Conservation (phyloP, 2,797 vertebrate species). For the Myotis findleyi region DNA sequence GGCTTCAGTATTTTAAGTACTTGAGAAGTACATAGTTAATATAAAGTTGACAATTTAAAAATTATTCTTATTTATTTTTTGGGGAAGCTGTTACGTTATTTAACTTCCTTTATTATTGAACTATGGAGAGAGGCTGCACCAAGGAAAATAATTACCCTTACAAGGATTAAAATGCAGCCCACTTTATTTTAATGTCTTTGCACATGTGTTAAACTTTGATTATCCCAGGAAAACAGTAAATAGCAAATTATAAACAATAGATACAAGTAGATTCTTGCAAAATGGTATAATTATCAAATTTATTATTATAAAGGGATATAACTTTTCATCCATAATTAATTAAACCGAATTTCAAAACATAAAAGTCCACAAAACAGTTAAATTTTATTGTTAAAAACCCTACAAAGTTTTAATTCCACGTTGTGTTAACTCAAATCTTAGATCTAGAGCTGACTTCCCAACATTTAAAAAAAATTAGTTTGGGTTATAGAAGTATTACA, state of each 20-base stretch:
- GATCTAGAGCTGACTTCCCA: slow-evolving; percentile 46
- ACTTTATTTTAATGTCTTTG: slow-evolving; percentile 17
- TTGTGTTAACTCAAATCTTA: slow-evolving; percentile 16
- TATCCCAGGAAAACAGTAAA: slow-evolving; percentile 13
- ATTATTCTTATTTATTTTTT: slow-evolving; percentile 35
- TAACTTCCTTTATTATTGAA: slow-evolving; percentile 21
- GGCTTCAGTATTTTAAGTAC: neutral
- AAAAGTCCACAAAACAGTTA: neutral
- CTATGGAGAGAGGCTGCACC: neutral
- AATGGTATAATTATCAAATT: slow-evolving; percentile 51
- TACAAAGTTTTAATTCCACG: slow-evolving; percentile 1
- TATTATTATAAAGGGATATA: neutral
- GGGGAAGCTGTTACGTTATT: neutral
- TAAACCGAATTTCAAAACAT: slow-evolving; percentile 38
- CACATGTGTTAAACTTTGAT: slow-evolving; percentile 14
- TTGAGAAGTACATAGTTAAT: slow-evolving; percentile 42
- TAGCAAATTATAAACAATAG: slow-evolving; percentile 47
- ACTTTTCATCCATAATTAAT: slow-evolving; percentile 24
- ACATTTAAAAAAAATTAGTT: neutral
- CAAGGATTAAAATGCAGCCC: slow-evolving; percentile 21
- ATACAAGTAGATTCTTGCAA: slow-evolving; percentile 1
- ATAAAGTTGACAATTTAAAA: slow-evolving; percentile 38
- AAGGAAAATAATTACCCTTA: neutral
- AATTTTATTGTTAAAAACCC: slow-evolving; percentile 15
- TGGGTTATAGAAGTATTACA: neutral